Evolutionary conservation across 2,797 vertebrate species (phyloP).

Genomic region (Sebastes jordani): DNA sequence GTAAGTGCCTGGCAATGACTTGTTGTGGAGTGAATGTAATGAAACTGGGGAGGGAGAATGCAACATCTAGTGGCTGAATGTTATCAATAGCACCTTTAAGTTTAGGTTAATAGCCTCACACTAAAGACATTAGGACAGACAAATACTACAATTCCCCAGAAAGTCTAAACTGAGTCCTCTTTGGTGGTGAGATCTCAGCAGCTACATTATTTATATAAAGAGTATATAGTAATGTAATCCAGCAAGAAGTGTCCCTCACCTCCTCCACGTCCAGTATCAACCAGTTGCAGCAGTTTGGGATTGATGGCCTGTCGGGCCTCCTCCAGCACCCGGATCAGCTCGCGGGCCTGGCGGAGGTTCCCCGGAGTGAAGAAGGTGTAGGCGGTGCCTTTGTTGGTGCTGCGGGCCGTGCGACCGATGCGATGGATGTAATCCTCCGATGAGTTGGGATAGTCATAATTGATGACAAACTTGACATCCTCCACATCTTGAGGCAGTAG

Average conservation of each 20-base stretch:
- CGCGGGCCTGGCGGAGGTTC: constrained; percentile 94
- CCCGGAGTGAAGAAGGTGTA: constrained; percentile 99
- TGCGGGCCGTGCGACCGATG: constrained; percentile 95
- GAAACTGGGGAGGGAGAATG: no score
- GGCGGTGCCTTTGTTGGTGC: constrained; percentile 97
- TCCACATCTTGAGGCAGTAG: constrained; percentile 88
- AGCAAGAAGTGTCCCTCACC: constrained; percentile 2
- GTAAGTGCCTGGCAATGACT: no score
- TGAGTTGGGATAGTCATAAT: constrained; percentile 98
- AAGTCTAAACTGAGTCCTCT: not conserved
- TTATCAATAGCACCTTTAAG: no score
- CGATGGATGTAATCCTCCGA: constrained; percentile 98
- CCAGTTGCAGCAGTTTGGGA: constrained; percentile 95
- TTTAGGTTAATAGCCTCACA: not conserved
- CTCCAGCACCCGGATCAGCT: constrained; percentile 94
- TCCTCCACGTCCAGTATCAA: constrained; percentile 89
- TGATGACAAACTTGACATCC: constrained; percentile 99
- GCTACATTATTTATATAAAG: not conserved
- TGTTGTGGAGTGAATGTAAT: no score
- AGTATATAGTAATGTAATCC: not conserved
- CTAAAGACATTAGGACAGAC: not conserved
- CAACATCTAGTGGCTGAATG: no score
- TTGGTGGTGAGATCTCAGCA: not conserved
- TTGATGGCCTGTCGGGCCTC: constrained; percentile 97
- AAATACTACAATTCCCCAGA: not conserved